Evolutionary conservation across 1,140 invertebrate genomes (phyloP).

Genomic region (Nylanderia fulva): DNA sequence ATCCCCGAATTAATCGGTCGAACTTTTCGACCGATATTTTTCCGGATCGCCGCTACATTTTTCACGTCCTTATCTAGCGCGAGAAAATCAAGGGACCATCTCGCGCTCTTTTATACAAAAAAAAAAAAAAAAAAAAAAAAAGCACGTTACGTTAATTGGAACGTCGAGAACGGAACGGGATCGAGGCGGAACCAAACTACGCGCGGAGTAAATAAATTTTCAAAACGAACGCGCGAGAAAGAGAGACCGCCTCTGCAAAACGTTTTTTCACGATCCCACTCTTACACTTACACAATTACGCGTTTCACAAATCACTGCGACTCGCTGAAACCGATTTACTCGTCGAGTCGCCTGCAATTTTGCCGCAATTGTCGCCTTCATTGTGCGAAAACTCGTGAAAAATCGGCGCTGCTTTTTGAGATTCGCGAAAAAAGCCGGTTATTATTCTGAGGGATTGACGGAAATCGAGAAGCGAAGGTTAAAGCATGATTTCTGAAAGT

Average conservation of each 20-base stretch:
- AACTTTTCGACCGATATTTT: constrained; percentile 18
- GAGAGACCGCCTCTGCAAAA: neutral
- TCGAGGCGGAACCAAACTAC: neutral
- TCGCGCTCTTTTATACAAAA: no score
- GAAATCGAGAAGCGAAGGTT: constrained; percentile 40
- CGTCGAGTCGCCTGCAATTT: neutral
- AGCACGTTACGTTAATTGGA: neutral
- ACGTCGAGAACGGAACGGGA: no score
- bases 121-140: no score
- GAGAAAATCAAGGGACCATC: neutral
- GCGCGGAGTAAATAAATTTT: constrained; percentile 1
- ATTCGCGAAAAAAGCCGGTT: constrained; percentile 34
- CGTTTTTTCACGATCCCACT: neutral
- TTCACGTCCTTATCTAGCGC: no score
- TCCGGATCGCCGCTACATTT: constrained; percentile 1
- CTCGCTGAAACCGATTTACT: neutral
- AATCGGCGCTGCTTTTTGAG: constrained; percentile 2
- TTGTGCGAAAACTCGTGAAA: constrained; percentile 35
- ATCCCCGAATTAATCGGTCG: constrained; percentile 12
- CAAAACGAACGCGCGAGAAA: neutral
- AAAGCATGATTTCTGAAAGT: neutral
- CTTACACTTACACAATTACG: constrained; percentile 23
- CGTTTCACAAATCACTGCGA: neutral
- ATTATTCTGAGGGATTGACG: constrained; percentile 31
- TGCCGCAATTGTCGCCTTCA: constrained; percentile 29